Evolutionary conservation across 92 coral and sea anemone genomes (phyloP).

Genomic region (Zoanthus gigantus): DNA sequence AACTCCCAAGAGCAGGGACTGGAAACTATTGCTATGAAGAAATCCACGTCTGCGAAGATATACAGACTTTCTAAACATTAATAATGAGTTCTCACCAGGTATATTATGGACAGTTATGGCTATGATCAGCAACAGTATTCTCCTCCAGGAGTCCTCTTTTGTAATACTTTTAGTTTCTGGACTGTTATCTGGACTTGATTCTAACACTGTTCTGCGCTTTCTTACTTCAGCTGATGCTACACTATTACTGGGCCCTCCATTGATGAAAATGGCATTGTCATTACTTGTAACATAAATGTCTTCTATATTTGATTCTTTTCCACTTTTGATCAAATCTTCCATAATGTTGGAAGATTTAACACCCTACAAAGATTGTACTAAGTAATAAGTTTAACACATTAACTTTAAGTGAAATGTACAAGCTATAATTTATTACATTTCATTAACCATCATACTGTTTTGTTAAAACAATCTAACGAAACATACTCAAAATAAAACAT

Average conservation of each 20-base stretch:
- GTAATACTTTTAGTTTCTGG: conserved; percentile 52
- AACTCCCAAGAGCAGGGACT: no score
- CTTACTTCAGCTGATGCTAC: conserved; percentile 34
- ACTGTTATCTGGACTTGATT: conserved; percentile 13
- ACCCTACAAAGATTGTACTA: conserved; percentile 52
- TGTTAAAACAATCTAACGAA: no score
- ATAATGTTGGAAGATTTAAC: conserved; percentile 64
- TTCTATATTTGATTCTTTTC: conserved; percentile 28
- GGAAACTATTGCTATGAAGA: no score
- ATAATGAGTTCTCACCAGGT: conserved; percentile 75
- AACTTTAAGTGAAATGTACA: no score
- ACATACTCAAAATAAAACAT: no score
- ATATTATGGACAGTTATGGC: conserved; percentile 97
- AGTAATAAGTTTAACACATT: no score
- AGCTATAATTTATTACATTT: no score
- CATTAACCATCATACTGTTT: no score
- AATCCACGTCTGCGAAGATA: no score
- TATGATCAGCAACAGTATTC: conserved; percentile 85
- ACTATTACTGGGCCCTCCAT: neutral
- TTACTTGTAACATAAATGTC: conserved; percentile 12
- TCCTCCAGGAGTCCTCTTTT: conserved; percentile 81
- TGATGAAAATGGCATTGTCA: conserved; percentile 3
- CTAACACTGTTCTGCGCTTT: conserved; percentile 16
- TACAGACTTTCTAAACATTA: no score
- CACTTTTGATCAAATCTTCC: conserved; percentile 51